Base-by-base conservation (phyloP, 2,113 vertebrate species). In the Microcebus jonahi region DNA sequence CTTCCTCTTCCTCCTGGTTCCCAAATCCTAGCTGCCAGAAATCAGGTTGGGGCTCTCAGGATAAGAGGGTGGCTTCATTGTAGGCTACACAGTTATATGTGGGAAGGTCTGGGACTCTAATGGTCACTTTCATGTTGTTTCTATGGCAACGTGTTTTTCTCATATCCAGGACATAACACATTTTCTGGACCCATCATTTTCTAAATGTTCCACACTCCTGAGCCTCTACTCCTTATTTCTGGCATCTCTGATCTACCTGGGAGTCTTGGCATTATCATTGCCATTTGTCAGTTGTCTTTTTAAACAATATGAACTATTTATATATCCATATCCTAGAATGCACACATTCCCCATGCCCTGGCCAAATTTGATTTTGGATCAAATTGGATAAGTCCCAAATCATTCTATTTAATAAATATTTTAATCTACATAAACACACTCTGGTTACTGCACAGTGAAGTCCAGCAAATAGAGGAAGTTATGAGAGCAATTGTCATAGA, bases 401-500 rank as follows among this genome's bases (percentile, higher is more conserved):
- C 45, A 70, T 89, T 91, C 25, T 39, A 76, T 34, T 81, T 95
- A 92, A 63, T 15, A 85, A 63, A 53, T 71, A 71, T 65, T 83
- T 96, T 67, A 88, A 88, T 39, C 34, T 75, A 82, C 45, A 87
- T 55, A 93, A 70, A 95, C 29, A 90, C 13, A 61, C 25, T 77
- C 48, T 81, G 70, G 77, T 86, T 94, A 91, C 27, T 50, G 42
- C 6, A 80, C 42, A 90, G 12, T 70, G 61, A 65, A 45, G 5
- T 9, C 31, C 61, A 59, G 55, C 42, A 84, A 57, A 42, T 45
- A 75, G 93, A 68, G 76, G 61, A 90, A 67, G 25, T 23, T 71
- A 12, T 71, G 59, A 93, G 29, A 83, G 68, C 29, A 59, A 12
- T 45, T 87, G 67, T 68, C 53, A 76, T 13, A 61, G 18, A 21